phyloP scores from a whole-genome alignment of 1,140 invertebrate species.

The Bombus huntii region DNA sequence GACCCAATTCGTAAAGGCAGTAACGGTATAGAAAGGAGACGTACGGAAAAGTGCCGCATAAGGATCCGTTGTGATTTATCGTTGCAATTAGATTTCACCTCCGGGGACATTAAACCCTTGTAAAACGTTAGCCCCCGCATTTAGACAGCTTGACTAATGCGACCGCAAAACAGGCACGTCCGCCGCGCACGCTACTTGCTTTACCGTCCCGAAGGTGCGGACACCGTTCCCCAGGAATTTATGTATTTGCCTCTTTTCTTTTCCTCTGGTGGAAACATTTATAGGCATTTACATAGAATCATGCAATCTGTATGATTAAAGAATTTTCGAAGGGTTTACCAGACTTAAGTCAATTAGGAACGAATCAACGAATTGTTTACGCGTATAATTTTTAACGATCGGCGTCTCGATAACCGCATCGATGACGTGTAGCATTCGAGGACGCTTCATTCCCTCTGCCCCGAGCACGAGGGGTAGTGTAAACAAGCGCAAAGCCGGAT shows the following conservation, averaged over 20 bases:
- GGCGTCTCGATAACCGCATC: not conserved
- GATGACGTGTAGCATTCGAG: not conserved
- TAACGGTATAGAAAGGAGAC: constrained; percentile 13
- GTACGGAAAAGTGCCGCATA: constrained; percentile 20
- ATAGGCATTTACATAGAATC: no score
- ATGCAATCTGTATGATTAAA: not conserved
- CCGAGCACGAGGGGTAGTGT: constrained; percentile 54
- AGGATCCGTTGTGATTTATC: constrained; percentile 80
- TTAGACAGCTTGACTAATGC: constrained; percentile 76
- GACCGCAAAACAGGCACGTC: constrained; percentile 37
- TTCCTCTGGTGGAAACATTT: not conserved
- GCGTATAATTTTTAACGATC: not conserved
- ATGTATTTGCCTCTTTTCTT: not conserved
- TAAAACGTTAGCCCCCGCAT: constrained; percentile 77
- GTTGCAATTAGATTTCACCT: constrained; percentile 81
- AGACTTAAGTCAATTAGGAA: no score
- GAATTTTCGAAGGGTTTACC: not conserved
- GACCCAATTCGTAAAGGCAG: not conserved
- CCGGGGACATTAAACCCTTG: constrained; percentile 81
- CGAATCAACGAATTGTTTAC: not conserved
- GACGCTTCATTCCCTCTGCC: not conserved
- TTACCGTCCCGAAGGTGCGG: constrained; percentile 6
- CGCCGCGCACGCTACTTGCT: constrained; percentile 38
- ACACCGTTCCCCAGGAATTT: constrained; percentile 20
- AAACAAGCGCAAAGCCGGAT: constrained; percentile 75